Base-by-base conservation (phyloP, 2,113 vertebrate genomes). In the Terrapene triunguis region DNA sequence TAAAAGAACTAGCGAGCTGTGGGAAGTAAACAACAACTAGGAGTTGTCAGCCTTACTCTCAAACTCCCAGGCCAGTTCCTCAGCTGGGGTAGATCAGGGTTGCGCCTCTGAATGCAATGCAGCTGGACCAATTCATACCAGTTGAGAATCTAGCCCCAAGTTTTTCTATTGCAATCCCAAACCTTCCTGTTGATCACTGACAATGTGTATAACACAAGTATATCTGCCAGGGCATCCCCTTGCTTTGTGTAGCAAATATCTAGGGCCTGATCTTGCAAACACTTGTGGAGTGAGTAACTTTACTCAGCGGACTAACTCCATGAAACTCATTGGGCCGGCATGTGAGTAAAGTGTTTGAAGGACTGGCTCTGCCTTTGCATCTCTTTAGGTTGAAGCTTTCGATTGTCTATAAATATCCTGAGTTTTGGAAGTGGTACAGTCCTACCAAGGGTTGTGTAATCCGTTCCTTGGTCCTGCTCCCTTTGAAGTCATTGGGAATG, bases 1-100 rank as follows among this genome's bases (percentile, higher is more conserved):
- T 10, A 24, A 6, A 12, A 42, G 3, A 2, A 4, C n/a, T 14
- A 10, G 10, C 11, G 22, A 81, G 29, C 29, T 4, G 0, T 0
- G 2, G 51, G 19, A 48, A 50, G 42, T 16, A 14, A n/a, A 19
- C 13, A 5, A 0, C 0, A 35, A 10, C 38, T 0, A 1, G n/a
- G 11, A 48, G 1, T 14, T n/a, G 10, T 54, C 22, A 24, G 22
- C 35, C 35, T 35, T 35, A 22, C 32, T 38, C 35, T 53, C 38
- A 81, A 35, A n/a, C 38, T 54, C 21, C 50, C 7, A 5, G 21
- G 35, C 80, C 50, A n/a, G n/a, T 72, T 53, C 79, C 32, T 80
- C 10, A 35, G 21, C 19, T 81, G 50, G 50, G n/a, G 10, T 38
- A 0, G 14, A 53, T 29, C 62, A 9, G 21, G 1, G 48, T 9